phyloP scores from a whole-genome alignment of 2,113 vertebrate species.

The Eurypyga helias region DNA sequence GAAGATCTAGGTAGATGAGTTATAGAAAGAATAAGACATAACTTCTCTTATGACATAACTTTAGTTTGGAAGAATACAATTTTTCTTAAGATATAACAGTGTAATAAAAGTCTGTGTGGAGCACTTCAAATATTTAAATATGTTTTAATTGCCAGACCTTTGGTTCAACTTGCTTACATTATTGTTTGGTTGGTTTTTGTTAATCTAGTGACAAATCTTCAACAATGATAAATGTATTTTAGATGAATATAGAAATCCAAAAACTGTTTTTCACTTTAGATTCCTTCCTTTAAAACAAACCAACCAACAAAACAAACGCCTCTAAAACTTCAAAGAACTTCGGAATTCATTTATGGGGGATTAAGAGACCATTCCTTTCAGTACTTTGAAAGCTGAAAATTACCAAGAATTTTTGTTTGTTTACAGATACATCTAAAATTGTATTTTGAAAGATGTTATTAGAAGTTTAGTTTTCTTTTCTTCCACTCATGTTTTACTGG shows the following conservation, averaged over 20 bases:
- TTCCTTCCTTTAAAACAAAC: not conserved
- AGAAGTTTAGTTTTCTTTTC: not conserved
- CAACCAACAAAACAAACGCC: not conserved
- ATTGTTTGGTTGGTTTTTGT: not conserved
- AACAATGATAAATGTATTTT: not conserved
- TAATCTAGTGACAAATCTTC: not conserved
- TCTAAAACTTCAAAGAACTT: not conserved
- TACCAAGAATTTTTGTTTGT: not conserved
- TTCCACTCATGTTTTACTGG: not conserved
- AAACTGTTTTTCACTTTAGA: not conserved
- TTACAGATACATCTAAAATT: not conserved
- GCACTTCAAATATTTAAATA: constrained; percentile 26
- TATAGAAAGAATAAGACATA: not conserved
- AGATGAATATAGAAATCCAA: not conserved
- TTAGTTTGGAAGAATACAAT: constrained; percentile 52
- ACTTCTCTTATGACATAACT: constrained; percentile 46
- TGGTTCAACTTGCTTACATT: not conserved
- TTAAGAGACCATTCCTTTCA: not conserved
- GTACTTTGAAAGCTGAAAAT: not conserved
- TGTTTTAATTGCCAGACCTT: constrained; percentile 13
- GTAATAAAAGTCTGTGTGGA: constrained; percentile 19
- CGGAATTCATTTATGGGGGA: not conserved
- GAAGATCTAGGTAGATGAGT: not conserved
- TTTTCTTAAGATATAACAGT: constrained; percentile 51
- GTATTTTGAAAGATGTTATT: not conserved